phyloP scores from a whole-genome alignment of 2,113 vertebrate genomes.

The Heloderma charlesbogerti region DNA sequence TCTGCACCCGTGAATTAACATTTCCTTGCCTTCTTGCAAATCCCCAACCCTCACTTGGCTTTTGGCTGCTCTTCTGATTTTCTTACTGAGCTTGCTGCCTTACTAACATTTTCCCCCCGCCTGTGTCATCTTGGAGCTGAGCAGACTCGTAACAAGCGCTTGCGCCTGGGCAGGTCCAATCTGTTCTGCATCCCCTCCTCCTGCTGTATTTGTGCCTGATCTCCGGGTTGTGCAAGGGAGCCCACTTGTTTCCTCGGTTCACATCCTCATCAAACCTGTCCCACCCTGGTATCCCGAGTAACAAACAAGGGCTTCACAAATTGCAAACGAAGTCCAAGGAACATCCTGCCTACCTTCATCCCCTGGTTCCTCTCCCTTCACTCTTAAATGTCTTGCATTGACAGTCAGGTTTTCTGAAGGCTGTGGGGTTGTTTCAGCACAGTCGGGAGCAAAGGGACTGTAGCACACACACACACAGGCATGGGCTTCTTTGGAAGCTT shows the following conservation, averaged over 20 bases:
- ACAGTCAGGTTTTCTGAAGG: background rate
- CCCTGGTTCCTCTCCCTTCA: fast-evolving
- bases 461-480: no score
- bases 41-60: slow-evolving; percentile 64
- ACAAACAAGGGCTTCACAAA: background rate
- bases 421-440: background rate
- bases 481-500: background rate
- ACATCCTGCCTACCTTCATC: background rate
- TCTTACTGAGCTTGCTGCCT: slow-evolving; percentile 14
- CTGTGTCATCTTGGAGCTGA: slow-evolving; percentile 41
- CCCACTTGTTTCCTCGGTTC: slow-evolving; percentile 15
- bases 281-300: fast-evolving
- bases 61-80: slow-evolving; percentile 45
- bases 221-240: background rate
- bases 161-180: background rate
- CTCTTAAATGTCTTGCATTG: fast-evolving
- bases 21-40: slow-evolving; percentile 38
- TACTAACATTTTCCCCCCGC: background rate
- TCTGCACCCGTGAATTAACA: slow-evolving; percentile 57
- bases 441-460: background rate
- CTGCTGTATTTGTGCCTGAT: background rate
- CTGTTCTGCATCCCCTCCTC: slow-evolving; percentile 13
- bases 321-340: background rate
- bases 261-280: background rate
- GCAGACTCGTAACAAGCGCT: slow-evolving; percentile 24